phyloP scores from a whole-genome alignment of 2,888 invertebrate species.

The Mechanitis mazaeus region DNA sequence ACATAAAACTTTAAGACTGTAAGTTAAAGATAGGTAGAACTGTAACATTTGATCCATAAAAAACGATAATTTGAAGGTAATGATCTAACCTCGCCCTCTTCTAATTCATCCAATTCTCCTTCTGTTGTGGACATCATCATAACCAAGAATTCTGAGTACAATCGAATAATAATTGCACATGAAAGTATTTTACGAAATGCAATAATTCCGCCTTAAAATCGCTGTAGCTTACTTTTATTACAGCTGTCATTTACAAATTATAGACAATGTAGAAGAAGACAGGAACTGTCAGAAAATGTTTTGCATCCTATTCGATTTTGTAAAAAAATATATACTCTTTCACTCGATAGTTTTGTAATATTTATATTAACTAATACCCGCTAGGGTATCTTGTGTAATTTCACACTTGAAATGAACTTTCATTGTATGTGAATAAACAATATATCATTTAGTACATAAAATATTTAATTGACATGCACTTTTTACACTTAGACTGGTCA shows the following conservation, averaged over 20 bases:
- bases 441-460: no score
- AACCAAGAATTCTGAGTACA: slow-evolving; percentile 30
- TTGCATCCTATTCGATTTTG: background rate
- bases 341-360: no score
- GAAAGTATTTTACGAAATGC: slow-evolving; percentile 49
- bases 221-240: slow-evolving; percentile 27
- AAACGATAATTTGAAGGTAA: slow-evolving; percentile 13
- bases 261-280: slow-evolving; percentile 33
- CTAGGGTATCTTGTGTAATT: no score
- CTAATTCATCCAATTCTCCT: slow-evolving; percentile 78
- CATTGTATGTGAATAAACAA: no score
- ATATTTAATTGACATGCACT: no score
- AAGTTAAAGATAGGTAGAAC: background rate
- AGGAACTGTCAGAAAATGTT: slow-evolving; percentile 19
- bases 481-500: no score
- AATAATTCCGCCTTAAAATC: slow-evolving; percentile 50
- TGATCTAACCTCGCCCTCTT: slow-evolving; percentile 81
- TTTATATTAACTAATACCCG: no score
- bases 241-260: slow-evolving; percentile 40
- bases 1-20: background rate
- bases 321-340: background rate
- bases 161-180: slow-evolving; percentile 46
- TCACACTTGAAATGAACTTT: no score
- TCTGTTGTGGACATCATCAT: slow-evolving; percentile 77
- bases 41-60: background rate